These are phyloP conservation scores for Corythornis cristatus DNA, from an alignment of 2,113 vertebrate species.

Conservation along the genomic window DNA sequence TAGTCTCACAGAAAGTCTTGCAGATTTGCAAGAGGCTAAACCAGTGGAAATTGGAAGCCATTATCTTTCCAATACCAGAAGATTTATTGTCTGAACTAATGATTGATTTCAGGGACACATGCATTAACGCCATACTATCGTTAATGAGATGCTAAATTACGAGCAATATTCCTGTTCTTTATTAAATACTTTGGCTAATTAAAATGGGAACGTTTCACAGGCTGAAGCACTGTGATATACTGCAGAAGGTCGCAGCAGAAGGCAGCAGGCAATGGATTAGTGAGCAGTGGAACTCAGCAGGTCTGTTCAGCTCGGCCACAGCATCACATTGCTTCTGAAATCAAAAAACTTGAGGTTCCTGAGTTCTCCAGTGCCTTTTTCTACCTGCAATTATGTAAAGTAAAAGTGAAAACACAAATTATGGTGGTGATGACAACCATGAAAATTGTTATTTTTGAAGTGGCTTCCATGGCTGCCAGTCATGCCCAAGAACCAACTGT, in stretches of 20 bases:
- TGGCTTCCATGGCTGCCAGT: neutral
- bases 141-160: constrained; percentile 69
- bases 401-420: neutral
- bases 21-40: constrained; percentile 51
- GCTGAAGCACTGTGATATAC: neutral
- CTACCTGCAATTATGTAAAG: neutral
- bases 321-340: neutral
- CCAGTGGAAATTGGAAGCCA: constrained; percentile 59
- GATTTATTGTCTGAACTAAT: constrained; percentile 52
- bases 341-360: neutral
- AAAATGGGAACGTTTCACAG: constrained; percentile 37
- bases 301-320: neutral
- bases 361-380: neutral
- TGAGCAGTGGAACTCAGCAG: neutral
- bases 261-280: neutral
- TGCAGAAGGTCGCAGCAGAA: constrained; percentile 51
- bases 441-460: neutral
- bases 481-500: neutral
- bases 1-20: neutral
- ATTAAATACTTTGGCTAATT: constrained; percentile 72
- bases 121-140: constrained; percentile 48
- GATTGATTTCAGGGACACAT: constrained; percentile 60
- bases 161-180: constrained; percentile 66
- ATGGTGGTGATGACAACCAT: neutral
- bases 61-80: constrained; percentile 55